A percentile compares a stretch with the other conserved stretches of the same genome.
These are phyloP conservation scores for Xyrauchen texanus DNA, from an alignment of 2,113 vertebrate species.

Conservation along the genomic window DNA sequence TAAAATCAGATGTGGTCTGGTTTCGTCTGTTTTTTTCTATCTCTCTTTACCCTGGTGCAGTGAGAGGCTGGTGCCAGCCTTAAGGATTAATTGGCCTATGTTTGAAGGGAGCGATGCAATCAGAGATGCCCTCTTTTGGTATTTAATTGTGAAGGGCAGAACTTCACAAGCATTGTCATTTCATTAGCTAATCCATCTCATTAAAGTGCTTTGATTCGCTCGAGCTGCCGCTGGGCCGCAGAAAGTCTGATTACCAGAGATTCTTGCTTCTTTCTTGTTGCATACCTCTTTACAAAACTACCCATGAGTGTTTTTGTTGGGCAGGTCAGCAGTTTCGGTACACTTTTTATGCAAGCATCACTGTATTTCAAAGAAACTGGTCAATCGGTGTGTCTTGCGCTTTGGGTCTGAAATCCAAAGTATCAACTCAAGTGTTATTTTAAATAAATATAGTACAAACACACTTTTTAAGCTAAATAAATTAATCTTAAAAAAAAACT, in stretches of 20 bases:
- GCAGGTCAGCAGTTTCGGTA: constrained; percentile 7
- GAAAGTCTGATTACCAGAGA: constrained; percentile 35
- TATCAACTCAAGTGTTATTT: background rate
- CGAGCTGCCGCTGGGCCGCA: constrained; percentile 3
- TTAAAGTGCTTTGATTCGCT: constrained; percentile 40
- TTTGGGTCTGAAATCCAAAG: constrained; percentile 8
- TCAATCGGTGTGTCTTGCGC: background rate
- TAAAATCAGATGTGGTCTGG: too few relatives aligned
- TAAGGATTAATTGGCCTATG: constrained; percentile 50
- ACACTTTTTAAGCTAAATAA: background rate
- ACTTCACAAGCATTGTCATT: constrained; percentile 18
- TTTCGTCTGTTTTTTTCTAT: background rate
- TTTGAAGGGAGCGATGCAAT: constrained; percentile 45
- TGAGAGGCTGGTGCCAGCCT: constrained; percentile 35
- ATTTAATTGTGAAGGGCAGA: constrained; percentile 52
- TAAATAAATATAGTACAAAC: background rate
- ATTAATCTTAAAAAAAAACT: too few relatives aligned
- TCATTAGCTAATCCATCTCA: constrained; percentile 54
- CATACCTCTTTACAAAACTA: background rate
- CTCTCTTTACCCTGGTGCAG: background rate
- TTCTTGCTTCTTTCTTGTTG: background rate
- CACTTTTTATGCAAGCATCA: background rate
- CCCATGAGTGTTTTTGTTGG: background rate
- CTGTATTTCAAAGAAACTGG: background rate
- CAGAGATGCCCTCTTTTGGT: constrained; percentile 49